These are phyloP conservation scores for Himalopsyche anomala DNA, from an alignment of 2,888 invertebrate species.

Conservation along the genomic window DNA sequence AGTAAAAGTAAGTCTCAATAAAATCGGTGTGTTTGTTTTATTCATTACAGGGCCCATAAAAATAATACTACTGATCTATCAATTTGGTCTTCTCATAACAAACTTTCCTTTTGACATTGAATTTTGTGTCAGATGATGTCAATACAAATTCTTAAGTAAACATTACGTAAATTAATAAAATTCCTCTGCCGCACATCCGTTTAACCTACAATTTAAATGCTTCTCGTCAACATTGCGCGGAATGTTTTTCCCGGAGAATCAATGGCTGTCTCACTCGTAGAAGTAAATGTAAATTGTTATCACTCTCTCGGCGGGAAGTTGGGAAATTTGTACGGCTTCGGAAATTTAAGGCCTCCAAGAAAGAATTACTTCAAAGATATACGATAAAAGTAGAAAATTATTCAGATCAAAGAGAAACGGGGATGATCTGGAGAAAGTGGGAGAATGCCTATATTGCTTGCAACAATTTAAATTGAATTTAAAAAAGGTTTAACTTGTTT, in stretches of 20 bases:
- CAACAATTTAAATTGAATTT: slow-evolving; percentile 29
- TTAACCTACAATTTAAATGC: background rate
- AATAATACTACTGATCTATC: no score
- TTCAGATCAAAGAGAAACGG: slow-evolving; percentile 14
- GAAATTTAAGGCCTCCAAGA: slow-evolving; percentile 9
- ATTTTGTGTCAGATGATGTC: no score
- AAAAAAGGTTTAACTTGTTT: background rate
- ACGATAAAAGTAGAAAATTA: slow-evolving; percentile 38
- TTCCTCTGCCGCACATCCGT: background rate
- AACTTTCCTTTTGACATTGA: no score
- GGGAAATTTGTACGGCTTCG: background rate
- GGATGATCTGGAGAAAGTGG: background rate
- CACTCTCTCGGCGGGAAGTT: slow-evolving; percentile 22
- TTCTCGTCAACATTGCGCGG: background rate
- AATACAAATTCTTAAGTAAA: background rate
- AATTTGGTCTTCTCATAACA: no score
- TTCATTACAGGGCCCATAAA: no score
- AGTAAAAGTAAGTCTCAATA: no score
- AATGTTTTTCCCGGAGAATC: background rate
- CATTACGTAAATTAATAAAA: slow-evolving; percentile 1
- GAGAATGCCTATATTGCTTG: background rate
- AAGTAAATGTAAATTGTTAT: slow-evolving; percentile 38
- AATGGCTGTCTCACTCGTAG: background rate
- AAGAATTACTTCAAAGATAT: slow-evolving; percentile 39
- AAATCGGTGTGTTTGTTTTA: no score